Evolutionary conservation across 2,113 vertebrate species (phyloP).

Genomic region (Callaeas wilsoni): DNA sequence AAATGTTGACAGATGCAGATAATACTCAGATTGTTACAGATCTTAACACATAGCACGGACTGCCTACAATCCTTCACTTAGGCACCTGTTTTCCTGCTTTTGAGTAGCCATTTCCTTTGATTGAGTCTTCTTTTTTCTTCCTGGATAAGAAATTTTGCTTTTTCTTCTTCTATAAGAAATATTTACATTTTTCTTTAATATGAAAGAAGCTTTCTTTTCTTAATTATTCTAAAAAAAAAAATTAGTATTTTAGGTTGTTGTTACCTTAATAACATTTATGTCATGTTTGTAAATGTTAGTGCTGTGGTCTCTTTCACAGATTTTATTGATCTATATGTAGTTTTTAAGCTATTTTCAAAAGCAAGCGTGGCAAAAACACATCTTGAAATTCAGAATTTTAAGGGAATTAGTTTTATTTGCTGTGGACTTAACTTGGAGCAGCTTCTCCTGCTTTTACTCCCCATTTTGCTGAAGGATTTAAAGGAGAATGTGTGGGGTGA

Average conservation of each 20-base stretch:
- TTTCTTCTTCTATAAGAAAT: background rate
- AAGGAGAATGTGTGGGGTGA: background rate
- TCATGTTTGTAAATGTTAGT: background rate
- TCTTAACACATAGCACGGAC: background rate
- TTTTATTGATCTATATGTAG: background rate
- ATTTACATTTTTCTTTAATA: background rate
- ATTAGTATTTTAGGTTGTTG: background rate
- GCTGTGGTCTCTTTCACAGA: background rate
- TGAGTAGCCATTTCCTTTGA: background rate
- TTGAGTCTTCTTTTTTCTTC: background rate
- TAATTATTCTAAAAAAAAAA: background rate
- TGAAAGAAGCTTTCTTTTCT: background rate
- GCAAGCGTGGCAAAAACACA: background rate
- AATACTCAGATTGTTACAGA: background rate
- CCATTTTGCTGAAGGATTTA: background rate
- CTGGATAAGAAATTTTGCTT: background rate
- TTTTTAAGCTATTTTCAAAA: background rate
- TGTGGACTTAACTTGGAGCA: background rate
- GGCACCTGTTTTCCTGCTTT: background rate
- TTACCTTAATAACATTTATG: rapidly evolving
- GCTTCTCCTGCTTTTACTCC: background rate
- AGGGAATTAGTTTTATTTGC: background rate
- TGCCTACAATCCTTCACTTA: background rate
- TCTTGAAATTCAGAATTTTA: background rate
- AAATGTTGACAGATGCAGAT: background rate